Evolutionary conservation across 2,888 invertebrate genomes (phyloP), one percentile per base, ranked within the genome.

Genomic region (Cylindroiulus punctatus): DNA sequence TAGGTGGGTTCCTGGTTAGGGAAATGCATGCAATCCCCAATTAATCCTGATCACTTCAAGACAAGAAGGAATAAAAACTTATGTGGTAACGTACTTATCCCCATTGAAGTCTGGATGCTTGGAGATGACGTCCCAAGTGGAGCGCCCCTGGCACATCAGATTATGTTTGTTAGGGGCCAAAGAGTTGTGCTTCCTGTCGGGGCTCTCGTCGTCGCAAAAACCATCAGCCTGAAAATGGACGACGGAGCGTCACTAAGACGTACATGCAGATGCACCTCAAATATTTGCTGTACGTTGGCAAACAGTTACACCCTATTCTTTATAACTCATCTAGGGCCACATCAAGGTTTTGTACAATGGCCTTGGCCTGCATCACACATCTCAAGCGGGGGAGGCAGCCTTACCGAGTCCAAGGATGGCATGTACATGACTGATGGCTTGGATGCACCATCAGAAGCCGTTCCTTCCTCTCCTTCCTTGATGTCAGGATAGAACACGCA

Each of bases 101-200:
- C 83, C 85, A 0, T 52, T 8, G 44, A 88, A 88, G 84, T 89
- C 89, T 19, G 83, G 76, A 84, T 89, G 88, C 8, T 47, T 84
- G 3, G 87, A 57, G 22, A 89, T 90, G 65, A 91, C 89, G 44
- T 89, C 89, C 90, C 90, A 90, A 0, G 89, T 89, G 82, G 90
- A 90, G 81, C 89, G 88, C 40, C 90, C 90, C 36, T 89, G 88
- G 87, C 91, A 91, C 85, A 90, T 88, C n/a, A 90, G 88, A 87
- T 91, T 91, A 42, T 91, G 91, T 88, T 89, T 89, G 86, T 90
- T 91, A 0, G 90, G 91, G 0, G 90, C 89, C 47, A 89, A 89
- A 19, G 88, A 87, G 87, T 90, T 90, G 88, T 91, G 91, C 0
- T 84, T 40, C 22, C 81, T 65, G 12, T 88, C 88, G 12, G 85